These are phyloP conservation scores for Oscheius sp. DNA, from an alignment of 2,888 invertebrate species.

Conservation along the genomic window DNA sequence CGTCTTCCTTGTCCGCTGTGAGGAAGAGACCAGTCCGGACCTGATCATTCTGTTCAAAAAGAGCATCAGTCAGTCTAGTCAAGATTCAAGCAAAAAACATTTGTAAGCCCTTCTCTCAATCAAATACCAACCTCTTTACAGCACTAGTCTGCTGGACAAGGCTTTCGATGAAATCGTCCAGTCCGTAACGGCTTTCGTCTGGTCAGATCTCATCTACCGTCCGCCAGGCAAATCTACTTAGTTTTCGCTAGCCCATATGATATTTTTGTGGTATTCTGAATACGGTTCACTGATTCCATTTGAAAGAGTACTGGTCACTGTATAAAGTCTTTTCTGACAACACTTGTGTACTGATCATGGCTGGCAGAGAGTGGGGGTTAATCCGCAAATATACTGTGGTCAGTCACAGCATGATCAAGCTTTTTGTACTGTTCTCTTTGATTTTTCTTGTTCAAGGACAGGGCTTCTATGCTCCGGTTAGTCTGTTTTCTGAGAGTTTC, in stretches of 20 bases:
- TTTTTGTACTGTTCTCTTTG: slow-evolving; percentile 6
- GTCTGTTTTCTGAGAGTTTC: background rate
- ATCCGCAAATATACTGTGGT: slow-evolving; percentile 11
- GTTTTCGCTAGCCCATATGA: background rate
- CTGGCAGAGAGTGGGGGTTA: background rate
- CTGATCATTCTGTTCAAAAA: slow-evolving; percentile 34
- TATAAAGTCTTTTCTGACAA: too few species aligned
- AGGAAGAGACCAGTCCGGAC: slow-evolving; percentile 18
- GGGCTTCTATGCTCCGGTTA: background rate
- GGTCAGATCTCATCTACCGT: slow-evolving; percentile 34
- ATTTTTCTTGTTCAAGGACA: background rate
- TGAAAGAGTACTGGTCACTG: too few species aligned
- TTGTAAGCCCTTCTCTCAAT: slow-evolving; percentile 8
- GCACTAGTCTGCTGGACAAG: slow-evolving; percentile 24
- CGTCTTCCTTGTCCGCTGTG: slow-evolving; percentile 29
- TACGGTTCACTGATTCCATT: background rate
- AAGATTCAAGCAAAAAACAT: background rate
- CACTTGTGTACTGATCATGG: slow-evolving; percentile 29
- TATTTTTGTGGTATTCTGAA: background rate
- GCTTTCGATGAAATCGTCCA: slow-evolving; percentile 37
- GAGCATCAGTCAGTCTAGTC: background rate
- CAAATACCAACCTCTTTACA: slow-evolving; percentile 2
- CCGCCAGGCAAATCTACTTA: slow-evolving; percentile 30
- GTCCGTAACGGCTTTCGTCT: slow-evolving; percentile 36
- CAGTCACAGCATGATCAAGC: slow-evolving; percentile 13